These are phyloP conservation scores for Tauraco erythrolophus DNA, from an alignment of 2,113 vertebrate species.

Conservation along the genomic window DNA sequence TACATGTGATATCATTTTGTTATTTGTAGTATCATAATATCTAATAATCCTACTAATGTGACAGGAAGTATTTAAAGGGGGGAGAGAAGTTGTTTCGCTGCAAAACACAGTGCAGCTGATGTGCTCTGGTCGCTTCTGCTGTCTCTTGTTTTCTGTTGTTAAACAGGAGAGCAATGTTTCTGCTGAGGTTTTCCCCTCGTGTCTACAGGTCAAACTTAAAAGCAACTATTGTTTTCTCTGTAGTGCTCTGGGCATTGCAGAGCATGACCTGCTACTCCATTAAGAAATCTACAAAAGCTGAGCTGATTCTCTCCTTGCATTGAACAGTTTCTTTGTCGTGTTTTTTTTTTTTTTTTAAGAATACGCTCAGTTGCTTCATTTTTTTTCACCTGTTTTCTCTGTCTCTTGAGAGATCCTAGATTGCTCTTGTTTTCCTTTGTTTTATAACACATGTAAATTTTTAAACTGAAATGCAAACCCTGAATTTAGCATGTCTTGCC, in stretches of 20 bases:
- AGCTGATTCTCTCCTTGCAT: background rate
- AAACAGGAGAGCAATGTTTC: background rate
- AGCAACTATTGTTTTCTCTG: background rate
- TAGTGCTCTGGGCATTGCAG: background rate
- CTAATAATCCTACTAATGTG: background rate
- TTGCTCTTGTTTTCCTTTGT: background rate
- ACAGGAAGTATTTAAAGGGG: background rate
- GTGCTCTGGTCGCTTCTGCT: background rate
- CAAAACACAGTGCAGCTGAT: accelerated
- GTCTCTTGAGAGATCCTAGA: background rate
- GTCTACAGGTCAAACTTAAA: background rate
- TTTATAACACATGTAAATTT: background rate
- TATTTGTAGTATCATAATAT: background rate
- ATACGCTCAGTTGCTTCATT: background rate
- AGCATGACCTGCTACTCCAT: background rate
- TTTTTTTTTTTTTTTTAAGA: background rate
- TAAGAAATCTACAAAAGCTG: constrained; percentile 1
- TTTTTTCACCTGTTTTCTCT: background rate
- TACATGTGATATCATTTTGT: background rate
- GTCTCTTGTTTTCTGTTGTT: background rate
- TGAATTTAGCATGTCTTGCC: background rate
- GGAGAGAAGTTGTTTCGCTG: background rate
- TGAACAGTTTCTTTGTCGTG: background rate
- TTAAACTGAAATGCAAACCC: background rate
- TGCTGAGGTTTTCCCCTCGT: background rate